Conservation (phyloP, 1,140 invertebrate genomes). For the Cotesia typhae region DNA sequence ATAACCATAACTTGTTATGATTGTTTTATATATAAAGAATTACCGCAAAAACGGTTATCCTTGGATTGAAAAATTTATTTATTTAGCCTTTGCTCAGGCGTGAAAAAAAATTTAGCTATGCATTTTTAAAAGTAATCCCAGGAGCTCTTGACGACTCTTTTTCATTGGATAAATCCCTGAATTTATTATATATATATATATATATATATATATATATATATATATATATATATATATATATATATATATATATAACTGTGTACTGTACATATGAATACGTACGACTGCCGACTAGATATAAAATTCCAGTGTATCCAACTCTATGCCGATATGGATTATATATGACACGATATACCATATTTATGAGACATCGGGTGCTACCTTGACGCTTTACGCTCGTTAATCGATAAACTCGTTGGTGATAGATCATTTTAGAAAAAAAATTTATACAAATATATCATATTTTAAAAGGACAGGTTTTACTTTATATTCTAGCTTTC, state of each 20-base stretch:
- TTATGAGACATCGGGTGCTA: constrained; percentile 52
- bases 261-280: not conserved
- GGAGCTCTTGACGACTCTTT: constrained; percentile 63
- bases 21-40: not conserved
- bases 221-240: not conserved
- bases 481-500: not conserved
- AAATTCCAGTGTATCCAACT: constrained; percentile 54
- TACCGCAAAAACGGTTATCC: not conserved
- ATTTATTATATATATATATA: not conserved
- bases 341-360: constrained; percentile 48
- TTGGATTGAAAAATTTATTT: constrained; percentile 5
- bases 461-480: constrained; percentile 23
- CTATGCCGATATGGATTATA: constrained; percentile 51
- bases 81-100: constrained; percentile 21
- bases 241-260: not conserved
- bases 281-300: constrained; percentile 48
- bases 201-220: constrained; percentile 8
- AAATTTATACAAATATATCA: constrained; percentile 25
- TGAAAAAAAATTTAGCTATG: constrained; percentile 41
- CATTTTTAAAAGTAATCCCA: constrained; percentile 55
- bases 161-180: constrained; percentile 53
- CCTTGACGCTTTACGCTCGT: constrained; percentile 47
- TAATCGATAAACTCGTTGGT: constrained; percentile 55
- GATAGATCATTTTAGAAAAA: constrained; percentile 28
- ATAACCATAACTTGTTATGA: not conserved